Evolutionary conservation across 2,888 invertebrate species (phyloP).

Genomic region (Aphelenchoides bicaudatus): DNA sequence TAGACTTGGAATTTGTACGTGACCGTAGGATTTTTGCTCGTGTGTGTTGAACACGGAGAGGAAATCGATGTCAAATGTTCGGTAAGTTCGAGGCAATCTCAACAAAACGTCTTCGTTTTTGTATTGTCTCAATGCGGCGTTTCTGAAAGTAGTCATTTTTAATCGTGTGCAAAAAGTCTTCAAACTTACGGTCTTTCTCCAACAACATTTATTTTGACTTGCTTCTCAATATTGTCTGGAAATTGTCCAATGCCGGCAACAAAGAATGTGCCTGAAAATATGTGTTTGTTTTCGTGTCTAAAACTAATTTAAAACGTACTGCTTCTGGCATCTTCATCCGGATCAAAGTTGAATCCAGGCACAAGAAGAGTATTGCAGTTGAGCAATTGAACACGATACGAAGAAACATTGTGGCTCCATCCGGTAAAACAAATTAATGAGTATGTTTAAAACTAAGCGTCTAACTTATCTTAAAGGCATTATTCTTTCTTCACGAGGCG

Average conservation of each 20-base stretch:
- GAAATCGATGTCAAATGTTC: conserved; percentile 53
- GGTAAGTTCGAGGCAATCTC: conserved; percentile 41
- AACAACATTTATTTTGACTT: conserved; percentile 36
- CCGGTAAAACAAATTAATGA: too few relatives aligned
- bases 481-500: conserved; percentile 41
- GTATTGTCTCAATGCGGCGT: conserved; percentile 36
- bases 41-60: conserved; percentile 41
- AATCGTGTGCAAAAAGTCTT: background rate
- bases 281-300: conserved; percentile 13
- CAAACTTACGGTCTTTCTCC: conserved; percentile 33
- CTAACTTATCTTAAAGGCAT: conserved; percentile 37
- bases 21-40: conserved; percentile 41
- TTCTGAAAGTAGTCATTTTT: conserved; percentile 30
- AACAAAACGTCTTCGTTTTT: conserved; percentile 41
- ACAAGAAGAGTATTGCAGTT: conserved; percentile 53
- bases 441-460: too few relatives aligned
- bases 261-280: conserved; percentile 42
- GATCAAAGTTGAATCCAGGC: conserved; percentile 41
- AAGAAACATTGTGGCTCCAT: conserved; percentile 43
- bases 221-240: conserved; percentile 41
- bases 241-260: conserved; percentile 47
- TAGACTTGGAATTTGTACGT: conserved; percentile 40
- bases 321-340: conserved; percentile 25
- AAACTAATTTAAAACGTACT: background rate
- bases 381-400: conserved; percentile 40